Evolutionary conservation across 2,888 invertebrate genomes (phyloP).

Genomic region (Drosophila planitibia): DNA sequence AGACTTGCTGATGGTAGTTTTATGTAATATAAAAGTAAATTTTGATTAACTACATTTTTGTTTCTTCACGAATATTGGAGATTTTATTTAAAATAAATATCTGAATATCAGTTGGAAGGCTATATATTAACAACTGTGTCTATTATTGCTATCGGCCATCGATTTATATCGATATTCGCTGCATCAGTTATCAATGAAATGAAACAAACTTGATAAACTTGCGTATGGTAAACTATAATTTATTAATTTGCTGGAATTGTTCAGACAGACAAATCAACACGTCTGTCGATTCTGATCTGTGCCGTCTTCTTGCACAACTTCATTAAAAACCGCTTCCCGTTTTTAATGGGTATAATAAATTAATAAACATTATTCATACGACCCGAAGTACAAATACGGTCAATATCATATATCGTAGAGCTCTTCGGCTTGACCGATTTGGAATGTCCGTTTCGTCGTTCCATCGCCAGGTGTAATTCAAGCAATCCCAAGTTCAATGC

Average conservation of each 20-base stretch:
- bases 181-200: not conserved
- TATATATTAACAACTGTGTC: not conserved
- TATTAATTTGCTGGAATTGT: not conserved
- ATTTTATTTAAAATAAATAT: too few relatives aligned
- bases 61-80: too few relatives aligned
- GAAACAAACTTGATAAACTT: not conserved
- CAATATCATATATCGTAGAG: not conserved
- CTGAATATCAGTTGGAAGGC: not conserved
- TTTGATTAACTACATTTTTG: not conserved
- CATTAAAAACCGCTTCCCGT: not conserved
- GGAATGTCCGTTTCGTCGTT: not conserved
- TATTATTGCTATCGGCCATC: not conserved
- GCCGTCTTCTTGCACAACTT: not conserved
- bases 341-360: too few relatives aligned
- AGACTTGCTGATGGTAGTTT: not conserved
- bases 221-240: not conserved
- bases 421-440: conserved; percentile 6
- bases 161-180: not conserved
- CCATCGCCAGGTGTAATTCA: not conserved
- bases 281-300: not conserved
- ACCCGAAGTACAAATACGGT: not conserved
- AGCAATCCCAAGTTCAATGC: conserved; percentile 66
- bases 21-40: not conserved
- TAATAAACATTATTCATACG: not conserved
- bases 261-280: not conserved